These are phyloP conservation scores for Norana najaformis DNA, from an alignment of 2,888 invertebrate genomes.

Conservation along the genomic window DNA sequence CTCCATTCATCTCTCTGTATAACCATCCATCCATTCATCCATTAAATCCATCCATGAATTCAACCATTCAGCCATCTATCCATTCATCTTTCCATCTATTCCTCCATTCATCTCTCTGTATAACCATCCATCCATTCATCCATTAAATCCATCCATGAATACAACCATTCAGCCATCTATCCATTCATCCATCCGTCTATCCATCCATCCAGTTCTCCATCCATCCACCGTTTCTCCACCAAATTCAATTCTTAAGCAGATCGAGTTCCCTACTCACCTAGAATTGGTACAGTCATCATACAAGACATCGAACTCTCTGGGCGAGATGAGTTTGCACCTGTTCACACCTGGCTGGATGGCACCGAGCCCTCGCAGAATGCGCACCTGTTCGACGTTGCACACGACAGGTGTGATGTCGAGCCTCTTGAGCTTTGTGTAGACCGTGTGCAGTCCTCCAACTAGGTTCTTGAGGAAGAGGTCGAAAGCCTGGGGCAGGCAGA, in stretches of 20 bases:
- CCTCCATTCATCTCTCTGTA: no score
- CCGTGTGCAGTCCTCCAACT: slow-evolving; percentile 97
- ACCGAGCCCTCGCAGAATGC: slow-evolving; percentile 94
- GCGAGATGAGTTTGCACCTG: slow-evolving; percentile 96
- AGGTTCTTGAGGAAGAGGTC: slow-evolving; percentile 97
- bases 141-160: neutral
- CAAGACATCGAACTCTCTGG: slow-evolving; percentile 97
- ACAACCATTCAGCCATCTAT: neutral
- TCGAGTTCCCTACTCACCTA: slow-evolving; percentile 75
- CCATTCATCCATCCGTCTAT: neutral
- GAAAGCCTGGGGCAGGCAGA: slow-evolving; percentile 97
- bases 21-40: neutral
- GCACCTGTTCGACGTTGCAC: slow-evolving; percentile 99
- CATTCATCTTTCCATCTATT: neutral
- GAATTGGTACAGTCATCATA: slow-evolving; percentile 99
- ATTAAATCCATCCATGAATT: neutral
- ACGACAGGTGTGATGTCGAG: slow-evolving; percentile 97
- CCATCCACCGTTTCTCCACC: no score
- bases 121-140: neutral
- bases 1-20: no score
- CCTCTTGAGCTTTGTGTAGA: slow-evolving; percentile 97
- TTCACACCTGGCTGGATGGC: slow-evolving; percentile 99
- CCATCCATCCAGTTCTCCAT: no score
- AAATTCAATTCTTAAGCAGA: neutral
- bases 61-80: neutral